Evolutionary conservation across 1,140 invertebrate species (phyloP), one percentile per base, ranked within the genome.

Genomic region (Penaeus chinensis): DNA sequence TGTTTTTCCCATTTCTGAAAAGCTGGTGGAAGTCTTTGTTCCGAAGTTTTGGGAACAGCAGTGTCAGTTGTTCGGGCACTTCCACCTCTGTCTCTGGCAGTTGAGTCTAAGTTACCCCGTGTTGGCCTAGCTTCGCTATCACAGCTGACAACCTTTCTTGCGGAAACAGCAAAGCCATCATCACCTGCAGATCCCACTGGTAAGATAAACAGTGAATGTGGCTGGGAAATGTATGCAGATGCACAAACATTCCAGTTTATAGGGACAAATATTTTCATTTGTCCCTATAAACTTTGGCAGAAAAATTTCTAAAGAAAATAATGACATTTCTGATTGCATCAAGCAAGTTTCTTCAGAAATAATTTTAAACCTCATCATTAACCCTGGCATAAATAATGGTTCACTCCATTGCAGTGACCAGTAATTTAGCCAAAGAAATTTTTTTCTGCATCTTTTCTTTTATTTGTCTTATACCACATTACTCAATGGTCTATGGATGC

Each of bases 1-100:
- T 62, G 18, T 88, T 24, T 77, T 60, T 42, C 47, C 60, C 20
- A 60, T 77, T 77, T 37, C 16, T 20, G 19, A 79, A 11, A 24
- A 81, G 82, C 63, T 63, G 77, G 78, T 63, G 82, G 84, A 37
- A 89, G 80, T n/a, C 47, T 89, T 22, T 95, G 94, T 90, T 94
- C 93, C 91, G 93, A 95, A 90, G 94, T 95, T 19, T 90, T 95
- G 42, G 92, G 92, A 89, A 95, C 94, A 79, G 94, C 94, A 20
- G 91, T 94, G 62, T 92, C 93, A 63, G 93, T 95, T n/a, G 92
- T 95, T 0, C 91, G 92, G 84, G 92, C 92, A 66, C 92, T 95
- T 20, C 94, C 94, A 84, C 93, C 94, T 13, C 91, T 95, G 66
- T 94, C 94, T 61, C 91, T 95, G 37, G 93, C 94, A 24, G 94